Base-by-base conservation (phyloP, 2,113 vertebrate genomes). In the Mustelus asterias region DNA sequence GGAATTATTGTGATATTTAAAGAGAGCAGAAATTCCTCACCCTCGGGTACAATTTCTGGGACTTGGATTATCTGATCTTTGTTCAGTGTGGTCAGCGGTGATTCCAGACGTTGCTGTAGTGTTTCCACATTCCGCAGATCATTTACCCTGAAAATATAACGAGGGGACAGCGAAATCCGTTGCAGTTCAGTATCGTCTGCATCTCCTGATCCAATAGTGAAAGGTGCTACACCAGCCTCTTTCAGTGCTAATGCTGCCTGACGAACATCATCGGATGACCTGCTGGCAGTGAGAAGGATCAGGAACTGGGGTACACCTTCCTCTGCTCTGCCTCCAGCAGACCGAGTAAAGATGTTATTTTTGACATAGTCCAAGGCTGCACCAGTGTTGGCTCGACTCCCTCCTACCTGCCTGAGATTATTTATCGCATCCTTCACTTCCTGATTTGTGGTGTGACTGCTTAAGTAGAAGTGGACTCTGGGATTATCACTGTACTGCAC, bases 401-500 rank as follows among this genome's bases (percentile, higher is more conserved):
- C 97, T n/a, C 97, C 97, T 96, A 95, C 96, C 95, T 96, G 97
- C 70, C 95, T 96, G 1, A 97, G 96, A 3, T 96, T 96, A 58
- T 78, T 96, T 26, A 97, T 96, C 54, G 96, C 96, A 78, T 96
- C 96, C 44, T 97, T 92, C 26, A 97, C 41, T 85, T 97, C 96
- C 24, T 96, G 96, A 18, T 97, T 97, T 58, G 95, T 97, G 65
- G 86, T 95, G 96, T 97, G 97, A 20, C 83, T 96, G 86, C 96
- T 97, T 65, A 98, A 96, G 96, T 97, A 96, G 96, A 98, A 98
- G 89, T 97, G 95, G 29, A 96, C 97, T 94, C 96, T 96, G 96
- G 97, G 96, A 0, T 97, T 97, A 96, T 97, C 95, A 95, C 98
- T 98, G 96, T 98, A 98, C 96, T 98, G 98, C 95, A 97, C 97